phyloP scores from a whole-genome alignment of 2,797 vertebrate species.

The Crocodylus rhombifer region DNA sequence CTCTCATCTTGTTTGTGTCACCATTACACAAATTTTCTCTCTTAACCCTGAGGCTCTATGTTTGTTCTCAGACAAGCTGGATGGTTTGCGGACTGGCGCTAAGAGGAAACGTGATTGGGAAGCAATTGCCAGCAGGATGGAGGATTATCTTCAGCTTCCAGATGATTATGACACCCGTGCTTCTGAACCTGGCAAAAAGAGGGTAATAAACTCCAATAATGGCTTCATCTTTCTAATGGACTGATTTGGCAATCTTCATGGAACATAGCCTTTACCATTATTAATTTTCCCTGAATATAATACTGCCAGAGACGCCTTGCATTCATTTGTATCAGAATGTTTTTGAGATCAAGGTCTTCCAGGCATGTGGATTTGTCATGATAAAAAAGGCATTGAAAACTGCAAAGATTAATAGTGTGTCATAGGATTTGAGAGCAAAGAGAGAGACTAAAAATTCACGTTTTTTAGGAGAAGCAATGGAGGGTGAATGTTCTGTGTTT shows the following conservation, averaged over 20 bases:
- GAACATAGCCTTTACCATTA: background rate
- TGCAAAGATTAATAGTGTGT: background rate
- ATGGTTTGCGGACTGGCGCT: conserved; percentile 91
- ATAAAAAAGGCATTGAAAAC: background rate
- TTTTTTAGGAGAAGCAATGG: background rate
- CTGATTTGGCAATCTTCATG: background rate
- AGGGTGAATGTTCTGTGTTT: background rate
- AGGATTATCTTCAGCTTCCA: conserved; percentile 97
- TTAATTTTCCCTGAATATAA: background rate
- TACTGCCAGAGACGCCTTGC: background rate
- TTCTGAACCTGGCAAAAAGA: conserved; percentile 97
- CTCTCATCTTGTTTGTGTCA: conserved; percentile 73
- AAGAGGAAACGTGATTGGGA: conserved; percentile 95
- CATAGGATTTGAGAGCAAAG: background rate
- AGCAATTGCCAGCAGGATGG: conserved; percentile 88
- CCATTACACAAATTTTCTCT: conserved; percentile 17
- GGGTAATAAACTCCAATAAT: conserved; percentile 86
- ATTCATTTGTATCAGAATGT: background rate
- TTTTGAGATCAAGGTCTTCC: background rate
- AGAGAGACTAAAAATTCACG: background rate
- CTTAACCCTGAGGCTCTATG: conserved; percentile 82
- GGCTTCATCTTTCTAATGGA: background rate
- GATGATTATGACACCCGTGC: conserved; percentile 97
- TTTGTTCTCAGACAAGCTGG: conserved; percentile 94
- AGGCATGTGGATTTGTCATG: background rate